These are phyloP conservation scores for Piscicola geometra DNA, from an alignment of 2,888 invertebrate species.

Conservation along the genomic window DNA sequence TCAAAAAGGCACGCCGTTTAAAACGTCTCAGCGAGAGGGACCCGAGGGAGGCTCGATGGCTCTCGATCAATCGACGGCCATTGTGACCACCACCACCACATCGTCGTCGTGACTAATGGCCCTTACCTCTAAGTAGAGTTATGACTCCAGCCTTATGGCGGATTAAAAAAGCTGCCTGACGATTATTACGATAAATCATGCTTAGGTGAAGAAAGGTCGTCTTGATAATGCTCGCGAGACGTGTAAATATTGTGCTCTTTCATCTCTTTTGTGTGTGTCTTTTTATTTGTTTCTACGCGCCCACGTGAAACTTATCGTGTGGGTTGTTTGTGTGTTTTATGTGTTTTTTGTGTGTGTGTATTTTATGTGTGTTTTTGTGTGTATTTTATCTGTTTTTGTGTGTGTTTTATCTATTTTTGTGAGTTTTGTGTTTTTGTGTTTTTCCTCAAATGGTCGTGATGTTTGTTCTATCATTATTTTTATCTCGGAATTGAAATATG, in stretches of 20 bases:
- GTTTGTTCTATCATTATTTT: too few relatives aligned
- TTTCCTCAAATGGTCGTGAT: too few relatives aligned
- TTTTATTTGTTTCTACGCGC: background rate
- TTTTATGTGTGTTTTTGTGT: background rate
- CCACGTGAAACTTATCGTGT: background rate
- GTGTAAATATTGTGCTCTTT: background rate
- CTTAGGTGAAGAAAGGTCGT: background rate
- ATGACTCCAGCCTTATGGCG: conserved; percentile 1
- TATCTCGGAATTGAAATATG: too few relatives aligned
- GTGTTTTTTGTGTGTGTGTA: background rate
- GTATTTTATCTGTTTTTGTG: background rate
- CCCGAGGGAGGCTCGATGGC: too few relatives aligned
- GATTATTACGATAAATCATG: conserved; percentile 2
- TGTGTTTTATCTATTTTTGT: too few relatives aligned
- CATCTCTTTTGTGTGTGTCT: background rate
- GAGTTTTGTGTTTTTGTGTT: too few relatives aligned
- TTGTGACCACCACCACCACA: too few relatives aligned
- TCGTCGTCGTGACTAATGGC: conserved; percentile 11
- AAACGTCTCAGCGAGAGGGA: too few relatives aligned
- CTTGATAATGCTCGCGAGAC: background rate
- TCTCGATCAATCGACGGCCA: too few relatives aligned
- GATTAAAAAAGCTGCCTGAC: background rate
- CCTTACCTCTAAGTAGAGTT: background rate
- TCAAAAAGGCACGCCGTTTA: too few relatives aligned
- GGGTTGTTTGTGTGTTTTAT: background rate